Evolutionary conservation across 2,113 vertebrate genomes (phyloP).

Genomic region (Oreochromis aureus): DNA sequence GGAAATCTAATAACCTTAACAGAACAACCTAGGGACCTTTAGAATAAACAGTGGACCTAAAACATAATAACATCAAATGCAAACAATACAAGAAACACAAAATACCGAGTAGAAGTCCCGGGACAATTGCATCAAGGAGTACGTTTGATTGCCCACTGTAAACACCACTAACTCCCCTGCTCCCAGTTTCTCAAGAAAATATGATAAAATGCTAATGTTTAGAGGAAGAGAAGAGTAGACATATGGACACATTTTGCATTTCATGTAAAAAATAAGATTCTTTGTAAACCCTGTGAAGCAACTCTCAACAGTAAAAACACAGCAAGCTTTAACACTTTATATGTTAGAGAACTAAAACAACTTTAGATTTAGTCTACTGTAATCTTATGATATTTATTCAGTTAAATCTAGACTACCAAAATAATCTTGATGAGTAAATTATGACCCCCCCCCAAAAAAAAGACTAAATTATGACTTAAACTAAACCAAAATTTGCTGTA

Average conservation of each 20-base stretch:
- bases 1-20: background rate
- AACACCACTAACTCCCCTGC: background rate
- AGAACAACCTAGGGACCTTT: background rate
- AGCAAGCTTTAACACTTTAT: background rate
- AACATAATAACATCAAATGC: background rate
- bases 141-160: rapidly evolving
- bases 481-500: background rate
- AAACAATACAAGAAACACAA: background rate
- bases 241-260: background rate
- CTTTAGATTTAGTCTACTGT: rapidly evolving
- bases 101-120: rapidly evolving
- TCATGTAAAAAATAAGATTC: background rate
- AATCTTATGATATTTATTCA: background rate
- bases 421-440: background rate
- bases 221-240: background rate
- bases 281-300: background rate
- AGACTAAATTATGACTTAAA: rapidly evolving
- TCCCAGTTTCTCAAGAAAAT: background rate
- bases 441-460: background rate
- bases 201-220: background rate
- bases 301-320: background rate
- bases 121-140: background rate
- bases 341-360: background rate
- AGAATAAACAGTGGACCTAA: background rate
- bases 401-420: rapidly evolving